Evolutionary conservation across 2,113 vertebrate genomes (phyloP).

Genomic region (Solea senegalensis): DNA sequence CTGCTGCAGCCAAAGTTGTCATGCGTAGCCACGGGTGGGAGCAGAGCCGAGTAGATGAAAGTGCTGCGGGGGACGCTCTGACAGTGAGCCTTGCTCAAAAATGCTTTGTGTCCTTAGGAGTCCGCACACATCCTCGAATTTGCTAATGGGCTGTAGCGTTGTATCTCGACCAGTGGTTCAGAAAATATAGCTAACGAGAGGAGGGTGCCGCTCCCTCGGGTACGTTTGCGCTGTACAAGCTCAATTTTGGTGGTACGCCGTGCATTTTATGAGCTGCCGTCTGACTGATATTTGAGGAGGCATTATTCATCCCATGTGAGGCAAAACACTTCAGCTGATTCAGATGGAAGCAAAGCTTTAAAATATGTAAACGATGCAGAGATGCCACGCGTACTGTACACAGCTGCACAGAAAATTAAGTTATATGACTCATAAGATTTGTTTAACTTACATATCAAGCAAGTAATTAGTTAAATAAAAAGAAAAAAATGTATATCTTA

Average conservation of each 20-base stretch:
- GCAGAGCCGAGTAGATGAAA: constrained; percentile 57
- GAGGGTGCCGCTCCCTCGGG: constrained; percentile 51
- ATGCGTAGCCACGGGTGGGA: constrained; percentile 63
- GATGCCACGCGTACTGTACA: constrained; percentile 38
- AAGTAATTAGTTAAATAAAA: constrained; percentile 3
- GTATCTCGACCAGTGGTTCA: constrained; percentile 61
- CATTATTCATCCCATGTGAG: constrained; percentile 59
- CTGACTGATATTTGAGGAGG: constrained; percentile 60
- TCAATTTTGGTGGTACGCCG: constrained; percentile 59
- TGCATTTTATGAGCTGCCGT: constrained; percentile 64
- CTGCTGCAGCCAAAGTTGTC: constrained; percentile 69
- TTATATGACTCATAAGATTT: constrained; percentile 39
- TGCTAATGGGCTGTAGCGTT: constrained; percentile 64
- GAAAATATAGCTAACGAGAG: constrained; percentile 63
- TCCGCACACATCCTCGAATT: constrained; percentile 52
- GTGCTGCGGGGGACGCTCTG: constrained; percentile 64
- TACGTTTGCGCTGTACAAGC: constrained; percentile 66
- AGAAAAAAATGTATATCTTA: background rate
- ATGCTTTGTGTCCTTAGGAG: constrained; percentile 47
- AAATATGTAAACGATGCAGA: constrained; percentile 65
- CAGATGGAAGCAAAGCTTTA: constrained; percentile 52
- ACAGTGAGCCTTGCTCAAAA: constrained; percentile 51
- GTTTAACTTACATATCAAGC: constrained; percentile 39
- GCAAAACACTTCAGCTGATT: constrained; percentile 65
- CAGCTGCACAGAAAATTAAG: constrained; percentile 56